These are phyloP conservation scores for Agriotes lineatus DNA, from an alignment of 2,888 invertebrate species.

Conservation along the genomic window DNA sequence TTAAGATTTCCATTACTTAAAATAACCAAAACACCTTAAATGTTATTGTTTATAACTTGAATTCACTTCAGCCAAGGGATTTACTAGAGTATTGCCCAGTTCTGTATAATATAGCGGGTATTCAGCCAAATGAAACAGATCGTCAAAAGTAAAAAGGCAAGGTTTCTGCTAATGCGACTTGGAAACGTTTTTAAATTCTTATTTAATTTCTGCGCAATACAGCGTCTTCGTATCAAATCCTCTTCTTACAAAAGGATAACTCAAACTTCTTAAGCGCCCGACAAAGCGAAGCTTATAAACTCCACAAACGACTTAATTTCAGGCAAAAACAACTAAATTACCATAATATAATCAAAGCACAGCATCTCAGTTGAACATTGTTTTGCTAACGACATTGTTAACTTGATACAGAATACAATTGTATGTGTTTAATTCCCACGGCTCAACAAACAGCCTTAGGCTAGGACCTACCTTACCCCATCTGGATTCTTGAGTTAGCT, in stretches of 20 bases:
- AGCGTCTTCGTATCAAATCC: constrained; percentile 24
- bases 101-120: no score
- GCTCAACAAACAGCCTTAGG: constrained; percentile 52
- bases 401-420: constrained; percentile 52
- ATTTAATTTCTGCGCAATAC: constrained; percentile 25
- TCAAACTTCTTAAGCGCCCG: constrained; percentile 40
- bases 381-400: constrained; percentile 52
- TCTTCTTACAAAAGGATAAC: constrained; percentile 40
- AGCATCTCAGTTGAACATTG: constrained; percentile 51
- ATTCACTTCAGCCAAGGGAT: no score
- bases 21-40: no score
- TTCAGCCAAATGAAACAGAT: no score
- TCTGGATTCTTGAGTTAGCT: constrained; percentile 50
- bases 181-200: not conserved
- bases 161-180: not conserved
- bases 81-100: no score
- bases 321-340: constrained; percentile 51
- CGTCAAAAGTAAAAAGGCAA: no score
- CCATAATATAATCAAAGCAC: constrained; percentile 52
- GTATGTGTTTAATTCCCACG: constrained; percentile 53
- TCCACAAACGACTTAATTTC: constrained; percentile 50
- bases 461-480: constrained; percentile 52
- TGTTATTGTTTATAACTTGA: no score
- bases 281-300: constrained; percentile 43
- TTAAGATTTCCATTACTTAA: no score